Evolutionary conservation across 2,888 invertebrate species (phyloP), one percentile per base, ranked within the genome.

Genomic region (Cantharis nigra): DNA sequence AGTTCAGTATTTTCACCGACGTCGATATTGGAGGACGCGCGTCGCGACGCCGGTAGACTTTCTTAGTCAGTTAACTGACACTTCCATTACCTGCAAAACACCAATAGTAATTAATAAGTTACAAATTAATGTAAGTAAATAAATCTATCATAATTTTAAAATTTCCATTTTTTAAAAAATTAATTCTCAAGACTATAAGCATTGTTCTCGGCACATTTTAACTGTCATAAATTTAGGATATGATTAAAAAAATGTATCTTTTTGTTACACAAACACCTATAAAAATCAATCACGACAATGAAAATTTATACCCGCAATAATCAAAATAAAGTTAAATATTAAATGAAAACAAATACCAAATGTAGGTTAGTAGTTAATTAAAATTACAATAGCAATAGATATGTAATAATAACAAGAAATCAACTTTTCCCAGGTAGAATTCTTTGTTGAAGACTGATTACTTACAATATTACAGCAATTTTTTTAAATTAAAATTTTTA

Each of bases 1-100:
- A 78, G 76, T 78, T 83, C 85, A 86, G 86, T 86, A 83, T 83
- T 83, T 84, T 82, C 80, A 83, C 80, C 83, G 85, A 80, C 84
- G 84, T 85, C 83, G 84, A 83, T 83, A 82, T 76, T 81, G 81
- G 78, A 78, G 81, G 83, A 85, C 85, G 85, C 85, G 85, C 49
- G 49, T 84, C 84, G 83, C 82, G 85, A 84, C 84, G 85, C 78
- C 82, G 80, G 79, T 79, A 77, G 77, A 78, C 78, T 75, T 76
- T 72, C 78, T 78, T 81, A 71, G 80, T 79, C 71, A 80, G 30
- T 76, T 78, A 63, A 76, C 71, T 69, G 69, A 74, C 74, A 71
- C 65, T 75, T 20, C 49, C 13, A 71, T 33, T 65, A 70, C 70
- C 65, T 28, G 64, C 28, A 23, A 70, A 70, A n/a, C 62, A 70